Evolutionary conservation across 1,140 invertebrate genomes (phyloP).

Genomic region (Venturia canescens): DNA sequence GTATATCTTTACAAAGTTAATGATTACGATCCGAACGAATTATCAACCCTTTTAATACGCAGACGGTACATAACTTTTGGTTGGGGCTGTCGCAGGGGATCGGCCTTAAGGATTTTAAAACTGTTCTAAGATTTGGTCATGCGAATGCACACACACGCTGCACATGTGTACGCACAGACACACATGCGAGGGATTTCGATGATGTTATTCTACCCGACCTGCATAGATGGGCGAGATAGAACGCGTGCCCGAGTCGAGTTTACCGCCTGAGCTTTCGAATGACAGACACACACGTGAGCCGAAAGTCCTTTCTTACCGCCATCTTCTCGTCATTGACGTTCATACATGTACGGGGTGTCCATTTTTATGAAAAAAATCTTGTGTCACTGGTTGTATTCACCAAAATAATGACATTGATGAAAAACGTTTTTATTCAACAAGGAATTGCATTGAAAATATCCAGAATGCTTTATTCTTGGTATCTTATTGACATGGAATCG

Average conservation of each 20-base stretch:
- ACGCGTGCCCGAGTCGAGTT: constrained; percentile 1
- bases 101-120: too few species aligned
- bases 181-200: neutral
- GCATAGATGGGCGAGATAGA: constrained; percentile 28
- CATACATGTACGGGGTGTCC: neutral
- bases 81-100: too few species aligned
- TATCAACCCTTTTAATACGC: too few species aligned
- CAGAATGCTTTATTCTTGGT: too few species aligned
- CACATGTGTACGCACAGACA: neutral
- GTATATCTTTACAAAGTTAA: too few species aligned
- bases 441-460: neutral
- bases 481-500: too few species aligned
- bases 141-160: too few species aligned
- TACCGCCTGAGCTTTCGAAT: neutral
- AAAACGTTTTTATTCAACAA: neutral
- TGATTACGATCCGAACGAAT: too few species aligned
- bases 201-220: constrained; percentile 1
- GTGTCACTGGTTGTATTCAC: neutral
- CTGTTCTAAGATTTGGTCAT: too few species aligned
- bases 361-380: neutral
- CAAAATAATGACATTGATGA: neutral
- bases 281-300: neutral
- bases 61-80: too few species aligned
- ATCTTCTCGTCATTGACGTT: neutral
- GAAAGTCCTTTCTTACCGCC: neutral